Evolutionary conservation across 2,797 vertebrate genomes (phyloP).

Genomic region (Taenioides sp.): DNA sequence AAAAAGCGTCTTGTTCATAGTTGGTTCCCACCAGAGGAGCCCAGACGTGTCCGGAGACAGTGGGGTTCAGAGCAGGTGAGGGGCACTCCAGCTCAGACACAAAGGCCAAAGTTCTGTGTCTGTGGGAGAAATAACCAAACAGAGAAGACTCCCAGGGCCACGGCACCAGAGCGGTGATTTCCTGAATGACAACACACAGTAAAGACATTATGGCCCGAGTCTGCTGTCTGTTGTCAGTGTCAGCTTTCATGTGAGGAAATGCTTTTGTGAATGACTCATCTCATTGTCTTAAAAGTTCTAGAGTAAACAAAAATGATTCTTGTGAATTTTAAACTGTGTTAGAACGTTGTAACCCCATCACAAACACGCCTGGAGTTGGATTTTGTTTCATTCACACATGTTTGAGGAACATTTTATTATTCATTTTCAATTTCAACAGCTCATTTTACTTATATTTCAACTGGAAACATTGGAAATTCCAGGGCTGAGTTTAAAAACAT

Average conservation of each 20-base stretch:
- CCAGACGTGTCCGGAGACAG: conserved; percentile 24
- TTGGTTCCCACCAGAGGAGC: conserved; percentile 10
- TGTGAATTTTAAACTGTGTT: too few relatives aligned
- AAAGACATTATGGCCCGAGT: conserved; percentile 50
- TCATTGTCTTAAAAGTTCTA: too few relatives aligned
- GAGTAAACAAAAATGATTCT: too few relatives aligned
- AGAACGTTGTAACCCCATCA: too few relatives aligned
- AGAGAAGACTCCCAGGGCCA: conserved; percentile 50
- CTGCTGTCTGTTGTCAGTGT: conserved; percentile 55
- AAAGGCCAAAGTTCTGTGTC: conserved; percentile 31
- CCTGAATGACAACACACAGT: conserved; percentile 46
- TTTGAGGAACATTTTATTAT: too few relatives aligned
- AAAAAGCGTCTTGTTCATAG: not conserved
- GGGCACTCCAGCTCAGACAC: conserved; percentile 16
- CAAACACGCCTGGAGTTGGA: too few relatives aligned
- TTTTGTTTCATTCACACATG: too few relatives aligned
- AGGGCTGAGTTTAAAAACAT: too few relatives aligned
- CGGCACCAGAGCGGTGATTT: conserved; percentile 52
- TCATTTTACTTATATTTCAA: too few relatives aligned
- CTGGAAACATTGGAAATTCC: too few relatives aligned
- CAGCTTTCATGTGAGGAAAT: conserved; percentile 42
- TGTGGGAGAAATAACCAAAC: conserved; percentile 48
- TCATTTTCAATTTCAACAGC: too few relatives aligned
- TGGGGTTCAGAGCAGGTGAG: conserved; percentile 37
- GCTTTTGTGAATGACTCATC: conserved; percentile 60